Percentiles rank a stretch among this genome's conserved stretches.
phyloP scores from a whole-genome alignment of 1,140 invertebrate species.

The Vollenhovia emeryi region DNA sequence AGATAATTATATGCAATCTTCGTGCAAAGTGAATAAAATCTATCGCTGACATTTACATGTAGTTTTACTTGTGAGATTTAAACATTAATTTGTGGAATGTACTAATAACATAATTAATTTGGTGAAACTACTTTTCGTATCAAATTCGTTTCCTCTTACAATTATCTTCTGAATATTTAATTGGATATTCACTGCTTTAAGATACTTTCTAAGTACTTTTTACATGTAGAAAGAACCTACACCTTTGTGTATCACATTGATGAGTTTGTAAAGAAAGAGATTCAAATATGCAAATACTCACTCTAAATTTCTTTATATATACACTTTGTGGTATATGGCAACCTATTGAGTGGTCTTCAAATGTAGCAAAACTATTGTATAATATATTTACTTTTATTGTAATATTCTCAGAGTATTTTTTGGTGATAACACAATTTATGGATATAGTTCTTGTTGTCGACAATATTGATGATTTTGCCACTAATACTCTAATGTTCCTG shows the following conservation, averaged over 20 bases:
- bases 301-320: slow-evolving; percentile 36
- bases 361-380: slow-evolving; percentile 3
- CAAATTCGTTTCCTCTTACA: not conserved
- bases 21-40: not conserved
- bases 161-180: not conserved
- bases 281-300: slow-evolving; percentile 2
- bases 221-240: not conserved
- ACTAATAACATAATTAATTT: not conserved
- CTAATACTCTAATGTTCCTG: slow-evolving; percentile 1
- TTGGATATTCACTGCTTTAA: not conserved
- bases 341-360: slow-evolving; percentile 31
- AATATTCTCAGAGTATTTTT: not conserved
- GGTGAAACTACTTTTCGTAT: not conserved
- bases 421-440: not conserved
- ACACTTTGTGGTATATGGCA: slow-evolving; percentile 34
- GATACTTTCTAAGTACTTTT: not conserved
- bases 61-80: not conserved
- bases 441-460: not conserved
- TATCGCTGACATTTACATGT: not conserved
- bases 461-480: slow-evolving; percentile 1
- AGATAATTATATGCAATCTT: not conserved
- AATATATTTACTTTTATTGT: not conserved
- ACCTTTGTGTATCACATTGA: not conserved
- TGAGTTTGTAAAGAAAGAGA: not conserved
- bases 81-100: not conserved